Conservation (phyloP, 2,113 vertebrate genomes). For the Thamnaconus septentrionalis region DNA sequence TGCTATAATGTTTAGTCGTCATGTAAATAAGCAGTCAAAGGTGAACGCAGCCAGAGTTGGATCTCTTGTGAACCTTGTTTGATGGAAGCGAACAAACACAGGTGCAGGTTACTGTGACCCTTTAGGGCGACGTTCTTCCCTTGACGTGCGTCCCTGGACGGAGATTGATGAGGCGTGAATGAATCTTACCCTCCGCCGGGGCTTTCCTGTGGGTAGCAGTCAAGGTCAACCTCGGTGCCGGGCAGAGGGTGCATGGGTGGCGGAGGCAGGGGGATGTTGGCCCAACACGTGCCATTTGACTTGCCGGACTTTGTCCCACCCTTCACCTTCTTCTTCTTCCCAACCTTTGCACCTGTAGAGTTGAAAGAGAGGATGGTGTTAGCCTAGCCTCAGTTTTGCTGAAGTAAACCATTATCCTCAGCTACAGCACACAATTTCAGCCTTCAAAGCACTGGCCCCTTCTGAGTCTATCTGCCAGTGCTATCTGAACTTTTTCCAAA, state of each 20-base stretch:
- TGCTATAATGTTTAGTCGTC: too few relatives aligned
- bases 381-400: constrained; percentile 6
- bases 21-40: too few relatives aligned
- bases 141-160: constrained; percentile 14
- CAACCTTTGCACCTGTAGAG: constrained; percentile 88
- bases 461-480: constrained; percentile 21
- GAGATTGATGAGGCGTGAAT: constrained; percentile 49
- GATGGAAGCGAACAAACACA: constrained; percentile 6
- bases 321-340: constrained; percentile 96
- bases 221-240: constrained; percentile 93
- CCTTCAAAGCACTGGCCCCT: constrained; percentile 13
- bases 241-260: constrained; percentile 94
- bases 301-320: constrained; percentile 87
- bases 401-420: neutral
- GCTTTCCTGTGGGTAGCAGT: constrained; percentile 87
- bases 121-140: constrained; percentile 19
- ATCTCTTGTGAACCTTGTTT: too few relatives aligned
- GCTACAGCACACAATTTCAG: neutral
- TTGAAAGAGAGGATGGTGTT: constrained; percentile 8
- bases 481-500: constrained; percentile 27
- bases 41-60: too few relatives aligned
- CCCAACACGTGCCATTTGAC: constrained; percentile 91
- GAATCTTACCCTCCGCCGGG: constrained; percentile 83
- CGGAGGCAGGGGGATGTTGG: constrained; percentile 91
- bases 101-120: constrained; percentile 25